These are phyloP conservation scores for Magallana nippona DNA, from an alignment of 2,888 invertebrate genomes.

Conservation along the genomic window DNA sequence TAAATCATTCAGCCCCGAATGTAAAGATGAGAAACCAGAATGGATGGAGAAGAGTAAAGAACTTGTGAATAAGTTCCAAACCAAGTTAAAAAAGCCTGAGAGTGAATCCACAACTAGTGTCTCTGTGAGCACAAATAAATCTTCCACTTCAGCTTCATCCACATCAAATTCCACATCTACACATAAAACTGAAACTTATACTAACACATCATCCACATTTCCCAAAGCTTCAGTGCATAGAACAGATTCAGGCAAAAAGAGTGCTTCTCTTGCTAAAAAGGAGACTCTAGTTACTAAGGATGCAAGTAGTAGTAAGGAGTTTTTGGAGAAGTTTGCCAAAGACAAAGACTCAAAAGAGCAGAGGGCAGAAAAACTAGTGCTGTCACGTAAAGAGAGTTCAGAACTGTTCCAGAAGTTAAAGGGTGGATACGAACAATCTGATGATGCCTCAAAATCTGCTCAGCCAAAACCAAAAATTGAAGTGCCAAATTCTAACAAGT, in stretches of 20 bases:
- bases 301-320: slow-evolving; percentile 26
- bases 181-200: slow-evolving; percentile 28
- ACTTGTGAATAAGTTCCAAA: slow-evolving; percentile 50
- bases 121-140: not conserved
- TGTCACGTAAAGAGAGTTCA: slow-evolving; percentile 59
- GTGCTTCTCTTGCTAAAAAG: not conserved
- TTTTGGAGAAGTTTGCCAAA: slow-evolving; percentile 13
- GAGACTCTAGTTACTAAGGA: not conserved
- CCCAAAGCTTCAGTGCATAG: not conserved
- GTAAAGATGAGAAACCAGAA: slow-evolving; percentile 42
- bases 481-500: slow-evolving; percentile 34
- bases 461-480: slow-evolving; percentile 48
- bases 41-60: slow-evolving; percentile 51
- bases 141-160: slow-evolving; percentile 18
- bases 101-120: not conserved
- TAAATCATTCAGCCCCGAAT: slow-evolving; percentile 38
- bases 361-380: slow-evolving; percentile 22
- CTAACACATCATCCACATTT: not conserved
- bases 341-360: slow-evolving; percentile 6
- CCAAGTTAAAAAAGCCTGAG: slow-evolving; percentile 45
- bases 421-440: slow-evolving; percentile 58
- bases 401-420: slow-evolving; percentile 62
- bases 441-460: slow-evolving; percentile 2
- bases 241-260: not conserved
- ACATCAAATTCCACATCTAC: not conserved